These are phyloP conservation scores for Gnathonemus longibarbis DNA, from an alignment of 2,113 vertebrate genomes.

Conservation along the genomic window DNA sequence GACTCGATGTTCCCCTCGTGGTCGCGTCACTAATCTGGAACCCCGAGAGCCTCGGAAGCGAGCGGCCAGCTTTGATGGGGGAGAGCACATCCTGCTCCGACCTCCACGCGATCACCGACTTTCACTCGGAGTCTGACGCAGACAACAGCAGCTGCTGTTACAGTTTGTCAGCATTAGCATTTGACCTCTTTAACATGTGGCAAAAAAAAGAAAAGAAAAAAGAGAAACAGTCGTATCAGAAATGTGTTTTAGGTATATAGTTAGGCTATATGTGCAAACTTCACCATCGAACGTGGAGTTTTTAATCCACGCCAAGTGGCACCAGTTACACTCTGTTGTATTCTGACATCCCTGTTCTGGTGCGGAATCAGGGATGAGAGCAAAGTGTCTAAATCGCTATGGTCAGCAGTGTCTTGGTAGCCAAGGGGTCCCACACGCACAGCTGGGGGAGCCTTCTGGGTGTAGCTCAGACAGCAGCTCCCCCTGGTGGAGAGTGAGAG, in stretches of 20 bases:
- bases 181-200: not conserved
- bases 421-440: not conserved
- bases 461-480: not conserved
- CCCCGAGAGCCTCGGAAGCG: not conserved
- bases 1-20: constrained; percentile 27
- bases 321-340: not conserved
- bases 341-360: too few species aligned
- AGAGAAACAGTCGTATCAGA: not conserved
- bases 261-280: not conserved
- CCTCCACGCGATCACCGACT: not conserved
- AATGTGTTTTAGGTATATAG: not conserved
- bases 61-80: not conserved
- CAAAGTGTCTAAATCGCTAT: not conserved
- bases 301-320: not conserved
- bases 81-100: not conserved
- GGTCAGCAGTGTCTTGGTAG: not conserved
- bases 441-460: not conserved
- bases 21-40: constrained; percentile 38
- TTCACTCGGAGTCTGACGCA: not conserved
- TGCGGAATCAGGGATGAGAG: too few species aligned
- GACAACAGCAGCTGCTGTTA: not conserved
- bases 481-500: not conserved
- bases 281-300: not conserved
- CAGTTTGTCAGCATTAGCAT: not conserved
- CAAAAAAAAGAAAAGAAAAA: not conserved